These are phyloP conservation scores for Lasioglossum leucozonium DNA, from an alignment of 2,888 invertebrate species.

Conservation along the genomic window DNA sequence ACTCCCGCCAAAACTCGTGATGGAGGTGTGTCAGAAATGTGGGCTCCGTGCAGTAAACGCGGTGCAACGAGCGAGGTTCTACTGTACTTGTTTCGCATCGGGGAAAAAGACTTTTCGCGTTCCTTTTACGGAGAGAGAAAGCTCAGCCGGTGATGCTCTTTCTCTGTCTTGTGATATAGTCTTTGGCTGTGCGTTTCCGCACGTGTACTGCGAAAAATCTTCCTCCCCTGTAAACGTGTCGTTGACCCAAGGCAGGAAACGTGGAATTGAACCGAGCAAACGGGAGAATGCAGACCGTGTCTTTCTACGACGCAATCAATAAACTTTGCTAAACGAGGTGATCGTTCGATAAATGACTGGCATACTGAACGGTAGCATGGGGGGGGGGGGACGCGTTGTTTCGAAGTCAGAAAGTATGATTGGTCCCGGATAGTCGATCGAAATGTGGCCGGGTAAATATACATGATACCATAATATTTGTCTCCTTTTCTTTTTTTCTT, in stretches of 20 bases:
- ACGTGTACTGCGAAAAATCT: slow-evolving; percentile 29
- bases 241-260: slow-evolving; percentile 65
- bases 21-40: too few species aligned
- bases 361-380: slow-evolving; percentile 62
- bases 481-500: not conserved
- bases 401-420: slow-evolving; percentile 73
- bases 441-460: slow-evolving; percentile 76
- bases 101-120: slow-evolving; percentile 35
- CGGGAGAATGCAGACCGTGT: slow-evolving; percentile 44
- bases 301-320: slow-evolving; percentile 6
- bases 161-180: not conserved
- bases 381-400: slow-evolving; percentile 63
- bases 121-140: slow-evolving; percentile 11
- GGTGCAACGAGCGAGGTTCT: not conserved
- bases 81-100: not conserved
- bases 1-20: too few species aligned
- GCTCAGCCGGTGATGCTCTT: not conserved
- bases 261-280: slow-evolving; percentile 33
- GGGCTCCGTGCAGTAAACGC: not conserved
- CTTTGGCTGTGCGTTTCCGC: not conserved
- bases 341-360: slow-evolving; percentile 53
- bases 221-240: slow-evolving; percentile 45
- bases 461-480: slow-evolving; percentile 57
- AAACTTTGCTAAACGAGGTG: slow-evolving; percentile 38
- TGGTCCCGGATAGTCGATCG: slow-evolving; percentile 80